Evolutionary conservation across 2,888 invertebrate species (phyloP), one percentile per base, ranked within the genome.

Genomic region (Drosophila putrida): DNA sequence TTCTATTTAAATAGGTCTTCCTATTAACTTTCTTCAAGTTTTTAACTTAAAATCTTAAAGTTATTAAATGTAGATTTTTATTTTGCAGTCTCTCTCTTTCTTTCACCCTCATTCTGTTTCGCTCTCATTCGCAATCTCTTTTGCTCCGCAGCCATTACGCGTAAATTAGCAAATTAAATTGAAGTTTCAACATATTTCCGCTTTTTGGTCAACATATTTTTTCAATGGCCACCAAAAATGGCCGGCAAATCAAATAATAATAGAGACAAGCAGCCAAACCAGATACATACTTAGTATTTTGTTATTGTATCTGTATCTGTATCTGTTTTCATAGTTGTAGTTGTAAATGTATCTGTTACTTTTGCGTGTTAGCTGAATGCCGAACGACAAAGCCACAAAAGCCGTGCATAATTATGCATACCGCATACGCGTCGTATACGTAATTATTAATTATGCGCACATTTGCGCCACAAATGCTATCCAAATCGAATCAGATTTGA

Each of bases 111-210:
- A n/a, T n/a, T 43, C 8, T 13, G 13, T 43, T 3, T 25, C 10
- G 44, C n/a, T 8, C 1, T 13, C 6, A 1, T n/a, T 4, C 10
- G 15, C 28, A 39, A 8, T 9, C 39, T 59, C 10, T 25, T 4
- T 59, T 13, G 31, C 50, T 27, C 28, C n/a, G 4, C 15, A 15
- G 44, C 44, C 57, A n/a, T 44, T 39, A 43, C 35, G 43, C 47
- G 59, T 57, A 55, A 78, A 79, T 67, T 76, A 49, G 36, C 58
- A 71, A 87, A 81, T 82, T 71, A 78, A 81, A 84, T 88, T 68
- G 53, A 79, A 60, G 72, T 82, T 88, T 82, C 70, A 72, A 85
- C 80, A 82, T 61, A 85, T 85, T 88, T 82, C 88, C 82, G 82
- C 75, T 78, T 60, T 64, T 64, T 63, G 60, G 33, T 39, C 58